phyloP scores from a whole-genome alignment of 1,140 invertebrate genomes.

The Diploscapter pachys region DNA sequence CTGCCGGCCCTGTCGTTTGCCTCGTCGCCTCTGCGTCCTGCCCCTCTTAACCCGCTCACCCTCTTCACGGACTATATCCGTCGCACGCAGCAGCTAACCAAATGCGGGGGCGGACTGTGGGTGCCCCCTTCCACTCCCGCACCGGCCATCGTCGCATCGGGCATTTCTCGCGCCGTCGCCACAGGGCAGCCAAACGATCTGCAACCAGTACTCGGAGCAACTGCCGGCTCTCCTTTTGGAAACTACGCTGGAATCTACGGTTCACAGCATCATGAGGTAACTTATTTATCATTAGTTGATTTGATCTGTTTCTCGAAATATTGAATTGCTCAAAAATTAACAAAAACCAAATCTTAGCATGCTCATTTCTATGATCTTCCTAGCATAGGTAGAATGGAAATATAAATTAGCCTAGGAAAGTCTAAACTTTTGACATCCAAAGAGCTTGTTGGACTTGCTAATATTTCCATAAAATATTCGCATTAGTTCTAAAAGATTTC shows the following conservation, averaged over 20 bases:
- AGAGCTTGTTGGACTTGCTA: no score
- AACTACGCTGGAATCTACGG: slow-evolving; percentile 31
- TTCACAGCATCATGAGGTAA: neutral
- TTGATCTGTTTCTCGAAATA: no score
- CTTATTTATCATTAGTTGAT: no score
- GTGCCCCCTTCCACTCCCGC: slow-evolving; percentile 4
- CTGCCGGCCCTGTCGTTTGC: neutral
- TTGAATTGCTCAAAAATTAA: no score
- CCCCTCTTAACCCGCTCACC: slow-evolving; percentile 5
- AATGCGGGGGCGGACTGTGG: slow-evolving; percentile 11
- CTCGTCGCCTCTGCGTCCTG: slow-evolving; percentile 7
- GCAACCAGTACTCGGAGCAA: slow-evolving; percentile 40
- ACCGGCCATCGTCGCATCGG: slow-evolving; percentile 17
- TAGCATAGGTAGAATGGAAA: no score
- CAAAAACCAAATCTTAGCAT: no score
- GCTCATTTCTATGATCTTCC: no score
- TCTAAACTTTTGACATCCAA: no score
- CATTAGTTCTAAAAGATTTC: no score
- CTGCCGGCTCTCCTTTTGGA: slow-evolving; percentile 33
- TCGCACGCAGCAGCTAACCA: neutral
- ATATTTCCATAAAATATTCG: no score
- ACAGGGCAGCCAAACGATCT: slow-evolving; percentile 2
- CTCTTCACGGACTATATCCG: slow-evolving; percentile 19
- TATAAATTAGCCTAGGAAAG: no score
- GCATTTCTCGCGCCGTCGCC: slow-evolving; percentile 1